A percentile compares a stretch with the other conserved stretches of the same genome.
phyloP scores from a whole-genome alignment of 2,113 vertebrate genomes.

The Platysteira castanea region DNA sequence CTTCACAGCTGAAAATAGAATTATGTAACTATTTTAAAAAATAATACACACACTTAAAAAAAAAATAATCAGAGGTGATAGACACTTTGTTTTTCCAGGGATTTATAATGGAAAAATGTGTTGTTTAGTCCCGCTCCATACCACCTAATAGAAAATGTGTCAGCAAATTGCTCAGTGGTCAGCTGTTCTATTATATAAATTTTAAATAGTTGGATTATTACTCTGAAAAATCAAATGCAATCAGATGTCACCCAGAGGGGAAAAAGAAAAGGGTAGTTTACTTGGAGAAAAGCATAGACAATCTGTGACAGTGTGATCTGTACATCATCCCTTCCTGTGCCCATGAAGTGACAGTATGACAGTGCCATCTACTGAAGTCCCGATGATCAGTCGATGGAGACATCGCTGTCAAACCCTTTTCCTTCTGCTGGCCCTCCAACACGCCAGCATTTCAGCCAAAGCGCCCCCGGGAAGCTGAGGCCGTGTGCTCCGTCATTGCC shows the following conservation, averaged over 20 bases:
- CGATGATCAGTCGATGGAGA: not conserved
- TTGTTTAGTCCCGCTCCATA: not conserved
- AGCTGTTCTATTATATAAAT: not conserved
- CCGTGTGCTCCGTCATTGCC: not conserved
- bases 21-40: not conserved
- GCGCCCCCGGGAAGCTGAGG: not conserved
- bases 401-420: not conserved
- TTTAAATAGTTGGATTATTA: not conserved
- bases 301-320: not conserved
- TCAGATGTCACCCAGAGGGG: not conserved
- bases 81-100: not conserved
- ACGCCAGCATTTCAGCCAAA: not conserved
- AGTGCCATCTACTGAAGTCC: constrained; percentile 45
- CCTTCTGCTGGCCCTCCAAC: not conserved
- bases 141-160: not conserved
- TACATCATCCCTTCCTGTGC: not conserved
- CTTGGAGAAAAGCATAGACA: not conserved
- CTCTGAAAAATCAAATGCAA: not conserved
- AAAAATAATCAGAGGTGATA: not conserved
- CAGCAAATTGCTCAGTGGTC: not conserved
- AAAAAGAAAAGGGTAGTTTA: not conserved
- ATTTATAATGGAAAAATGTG: not conserved
- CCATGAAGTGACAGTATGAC: not conserved
- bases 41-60: not conserved
- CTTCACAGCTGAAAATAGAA: not conserved